Conservation (phyloP, 2,888 invertebrate genomes). For the Scaeva pyrastri region DNA sequence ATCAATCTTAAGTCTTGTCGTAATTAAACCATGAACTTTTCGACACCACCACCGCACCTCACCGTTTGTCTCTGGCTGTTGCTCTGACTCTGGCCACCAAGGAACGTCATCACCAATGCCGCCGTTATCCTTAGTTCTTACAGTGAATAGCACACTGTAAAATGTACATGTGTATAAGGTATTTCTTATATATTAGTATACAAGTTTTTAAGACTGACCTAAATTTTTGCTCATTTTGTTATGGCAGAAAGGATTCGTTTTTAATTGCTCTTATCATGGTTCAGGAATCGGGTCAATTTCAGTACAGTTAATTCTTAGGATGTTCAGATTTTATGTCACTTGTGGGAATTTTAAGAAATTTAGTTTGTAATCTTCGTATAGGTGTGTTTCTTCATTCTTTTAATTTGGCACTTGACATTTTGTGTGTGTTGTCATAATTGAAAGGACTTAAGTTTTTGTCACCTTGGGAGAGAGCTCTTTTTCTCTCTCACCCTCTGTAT, state of each 20-base stretch:
- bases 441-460: background rate
- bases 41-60: background rate
- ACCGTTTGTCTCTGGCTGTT: no score
- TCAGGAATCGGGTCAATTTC: constrained; percentile 21
- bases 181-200: background rate
- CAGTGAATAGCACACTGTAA: background rate
- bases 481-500: no score
- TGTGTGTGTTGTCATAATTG: background rate
- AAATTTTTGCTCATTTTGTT: background rate
- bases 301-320: constrained; percentile 10
- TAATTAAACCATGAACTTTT: constrained; percentile 37
- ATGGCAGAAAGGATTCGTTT: constrained; percentile 5
- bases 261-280: constrained; percentile 32
- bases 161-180: no score
- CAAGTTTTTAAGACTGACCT: background rate
- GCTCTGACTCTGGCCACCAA: no score
- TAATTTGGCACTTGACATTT: constrained; percentile 1
- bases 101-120: no score
- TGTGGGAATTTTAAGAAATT: constrained; percentile 16
- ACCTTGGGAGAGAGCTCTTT: background rate
- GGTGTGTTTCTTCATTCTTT: background rate
- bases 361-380: background rate
- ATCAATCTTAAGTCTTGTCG: constrained; percentile 29
- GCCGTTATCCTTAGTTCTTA: background rate
- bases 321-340: constrained; percentile 25